Evolutionary conservation across 2,888 invertebrate species (phyloP).

Genomic region (Microctonus brassicae): DNA sequence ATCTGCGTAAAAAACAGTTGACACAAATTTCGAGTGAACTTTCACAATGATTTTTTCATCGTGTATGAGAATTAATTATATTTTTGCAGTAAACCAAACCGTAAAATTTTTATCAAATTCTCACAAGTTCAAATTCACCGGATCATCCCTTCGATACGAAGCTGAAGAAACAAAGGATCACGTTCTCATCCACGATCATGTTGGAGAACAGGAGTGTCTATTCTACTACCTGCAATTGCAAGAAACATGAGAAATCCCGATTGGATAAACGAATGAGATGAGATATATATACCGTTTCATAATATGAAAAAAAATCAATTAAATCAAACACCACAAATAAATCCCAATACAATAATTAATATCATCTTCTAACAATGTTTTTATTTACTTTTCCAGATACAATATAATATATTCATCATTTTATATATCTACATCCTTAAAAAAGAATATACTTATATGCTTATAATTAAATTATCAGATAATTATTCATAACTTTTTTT

Average conservation of each 20-base stretch:
- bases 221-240: not conserved
- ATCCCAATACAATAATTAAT: constrained; percentile 5
- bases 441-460: constrained; percentile 52
- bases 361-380: constrained; percentile 52
- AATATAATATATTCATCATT: constrained; percentile 47
- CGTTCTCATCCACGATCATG: not conserved
- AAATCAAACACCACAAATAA: constrained; percentile 7
- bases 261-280: constrained; percentile 16
- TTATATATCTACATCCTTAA: constrained; percentile 52
- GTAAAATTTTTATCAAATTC: not conserved
- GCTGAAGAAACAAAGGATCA: constrained; percentile 5
- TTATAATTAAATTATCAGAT: constrained; percentile 46
- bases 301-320: constrained; percentile 18
- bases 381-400: constrained; percentile 50
- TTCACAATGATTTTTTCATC: too few relatives aligned
- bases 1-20: too few relatives aligned
- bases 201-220: constrained; percentile 4
- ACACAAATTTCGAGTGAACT: too few relatives aligned
- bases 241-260: not conserved
- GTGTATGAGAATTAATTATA: not conserved
- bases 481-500: constrained; percentile 35
- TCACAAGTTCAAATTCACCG: not conserved
- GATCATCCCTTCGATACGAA: not conserved
- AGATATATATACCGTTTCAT: too few relatives aligned
- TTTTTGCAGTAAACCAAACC: not conserved